Evolutionary conservation across 1,140 invertebrate species (phyloP), one percentile per base, ranked within the genome.

Genomic region (Drosophila tani): DNA sequence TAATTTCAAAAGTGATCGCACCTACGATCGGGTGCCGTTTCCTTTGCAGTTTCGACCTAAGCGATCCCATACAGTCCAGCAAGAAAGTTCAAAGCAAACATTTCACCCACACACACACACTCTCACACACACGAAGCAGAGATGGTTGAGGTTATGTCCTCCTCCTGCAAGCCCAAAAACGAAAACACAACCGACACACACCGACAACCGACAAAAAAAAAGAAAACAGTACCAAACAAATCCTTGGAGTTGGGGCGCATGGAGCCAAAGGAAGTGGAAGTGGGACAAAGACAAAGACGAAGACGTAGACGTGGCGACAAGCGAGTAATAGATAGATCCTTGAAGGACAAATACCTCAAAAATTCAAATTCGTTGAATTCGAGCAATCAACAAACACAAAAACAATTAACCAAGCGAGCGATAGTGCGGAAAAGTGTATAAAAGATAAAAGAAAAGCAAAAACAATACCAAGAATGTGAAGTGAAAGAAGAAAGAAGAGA

Each of bases 191-290:
- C 14, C 32, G 17, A 63, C 17, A 63, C 65, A 62, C 27, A 5
- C 27, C 38, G 41, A 63, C 45, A 67, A 41, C 47, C 11, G 8
- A 47, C 35, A 79, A 46, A 15, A 40, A 15, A 50, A 8, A 49
- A 4, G 9, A 27, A 5, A 19, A 75, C 57, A 56, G 43, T 56
- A 69, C 35, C 53, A 58, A 69, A 47, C 56, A 60, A 65, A 64
- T 69, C 50, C 66, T 85, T 83, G 82, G 81, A 85, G 82, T 78
- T 80, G 81, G 81, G 81, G 82, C 73, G 82, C 81, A 80, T 59
- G 79, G 57, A 67, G 38, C 68, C 50, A 27, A 47, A 46, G 49
- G 17, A 74, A 60, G 27, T 29, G 47, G 19, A 63, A 51, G 67
- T 55, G 67, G 47, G 63, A 45, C 38, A 19, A 58, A 27, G 63